Base-by-base conservation (phyloP, 2,113 vertebrate genomes). In the Electrona antarctica region DNA sequence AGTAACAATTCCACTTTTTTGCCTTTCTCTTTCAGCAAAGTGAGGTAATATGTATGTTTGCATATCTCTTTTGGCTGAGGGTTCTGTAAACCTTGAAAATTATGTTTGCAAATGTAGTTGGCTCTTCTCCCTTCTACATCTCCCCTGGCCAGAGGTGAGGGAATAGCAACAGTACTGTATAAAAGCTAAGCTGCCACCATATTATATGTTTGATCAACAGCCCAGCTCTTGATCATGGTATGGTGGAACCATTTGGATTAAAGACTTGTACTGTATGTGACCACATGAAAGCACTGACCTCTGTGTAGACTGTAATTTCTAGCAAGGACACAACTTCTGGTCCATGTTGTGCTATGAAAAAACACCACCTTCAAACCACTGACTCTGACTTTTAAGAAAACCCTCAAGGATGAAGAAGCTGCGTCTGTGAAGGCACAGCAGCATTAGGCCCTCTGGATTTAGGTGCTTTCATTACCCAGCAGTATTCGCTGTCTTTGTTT, bases 231-330 rank as follows among this genome's bases (percentile, higher is more conserved):
- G 59, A 63, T 82, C 76, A 12, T 72, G 71, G 79, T 13, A 45
- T 75, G 81, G 60, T 75, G 81, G 60, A 75, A 64, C 28, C 47
- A 1, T 60, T 73, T 48, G 64, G 86, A 86, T 84, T 87, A 80
- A 80, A 82, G 71, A 50, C 57, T 67, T 63, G 66, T 47, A 61
- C 73, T 71, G 49, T 48, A 61, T 52, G 63, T 0, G 58, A 67
- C 72, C 64, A 72, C 66, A 55, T 70, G 71, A 55, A 54, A 63
- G 47, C 56, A 11, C 69, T 69, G 21, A 21, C 58, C 57, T 73
- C 15, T 64, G 2, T 15, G 11, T 45, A 48, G 69, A 62, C 33
- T 76, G 58, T 56, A 63, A 15, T 61, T 72, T 68, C 61, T 41
- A 76, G 77, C n/a, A 63, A 75, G 69, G 64, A 74, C 60, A 10